Conservation (phyloP, 2,888 invertebrate species). For the Deroplatys truncata region DNA sequence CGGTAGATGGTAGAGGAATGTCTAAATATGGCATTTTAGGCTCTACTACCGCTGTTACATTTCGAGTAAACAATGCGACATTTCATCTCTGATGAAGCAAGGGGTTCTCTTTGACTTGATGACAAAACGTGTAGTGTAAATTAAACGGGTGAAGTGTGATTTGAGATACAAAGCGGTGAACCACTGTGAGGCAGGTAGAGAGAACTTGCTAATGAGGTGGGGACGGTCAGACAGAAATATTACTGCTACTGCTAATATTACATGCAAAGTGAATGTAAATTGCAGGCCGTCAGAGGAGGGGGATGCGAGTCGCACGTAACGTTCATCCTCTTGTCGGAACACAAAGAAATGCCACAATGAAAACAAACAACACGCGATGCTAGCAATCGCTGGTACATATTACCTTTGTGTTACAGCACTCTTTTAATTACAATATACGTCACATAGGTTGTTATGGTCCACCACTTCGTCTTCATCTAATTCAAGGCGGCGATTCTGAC, state of each 20-base stretch:
- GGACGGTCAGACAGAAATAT: not conserved
- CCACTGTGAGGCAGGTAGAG: not conserved
- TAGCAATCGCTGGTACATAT: not conserved
- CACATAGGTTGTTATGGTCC: no score
- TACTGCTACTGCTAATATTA: not conserved
- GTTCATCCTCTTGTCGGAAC: not conserved
- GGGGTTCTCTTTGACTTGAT: not conserved
- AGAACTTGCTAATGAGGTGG: not conserved
- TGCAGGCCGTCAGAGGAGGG: not conserved
- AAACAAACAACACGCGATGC: not conserved
- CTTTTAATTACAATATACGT: no score
- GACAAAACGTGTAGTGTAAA: not conserved
- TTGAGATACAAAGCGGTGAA: not conserved
- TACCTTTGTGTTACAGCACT: not conserved
- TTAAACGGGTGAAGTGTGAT: not conserved
- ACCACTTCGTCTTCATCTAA: no score
- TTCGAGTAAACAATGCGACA: no score
- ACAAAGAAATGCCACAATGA: not conserved
- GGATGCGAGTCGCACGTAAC: not conserved
- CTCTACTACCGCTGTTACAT: no score
- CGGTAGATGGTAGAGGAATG: no score
- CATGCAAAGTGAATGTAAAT: conserved; percentile 3
- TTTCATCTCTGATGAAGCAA: no score
- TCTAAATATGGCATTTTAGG: no score
- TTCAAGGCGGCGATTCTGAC: no score